phyloP scores from a whole-genome alignment of 2,888 invertebrate species.

The Philaethria dido region DNA sequence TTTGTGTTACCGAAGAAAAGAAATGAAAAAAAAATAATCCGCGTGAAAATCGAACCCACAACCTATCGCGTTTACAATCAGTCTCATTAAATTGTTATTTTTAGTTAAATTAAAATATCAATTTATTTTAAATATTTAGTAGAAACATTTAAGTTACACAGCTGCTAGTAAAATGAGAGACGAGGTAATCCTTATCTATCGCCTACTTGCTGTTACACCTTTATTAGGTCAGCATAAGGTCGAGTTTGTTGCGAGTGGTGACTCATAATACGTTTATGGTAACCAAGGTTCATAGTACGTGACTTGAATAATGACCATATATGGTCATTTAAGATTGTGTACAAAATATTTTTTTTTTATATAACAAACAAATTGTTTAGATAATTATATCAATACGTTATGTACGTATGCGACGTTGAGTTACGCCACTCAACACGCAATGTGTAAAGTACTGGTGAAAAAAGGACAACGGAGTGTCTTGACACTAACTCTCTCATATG shows the following conservation, averaged over 20 bases:
- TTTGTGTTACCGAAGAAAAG: no score
- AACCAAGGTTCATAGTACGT: slow-evolving; percentile 57
- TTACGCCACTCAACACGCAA: no score
- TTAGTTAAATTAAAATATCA: no score
- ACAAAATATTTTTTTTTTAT: slow-evolving; percentile 45
- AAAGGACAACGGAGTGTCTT: no score
- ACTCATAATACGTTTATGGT: slow-evolving; percentile 65
- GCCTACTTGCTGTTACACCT: slow-evolving; percentile 56
- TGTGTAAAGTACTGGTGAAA: no score
- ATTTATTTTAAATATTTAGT: no score
- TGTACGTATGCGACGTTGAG: no score
- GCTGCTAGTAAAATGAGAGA: slow-evolving; percentile 30
- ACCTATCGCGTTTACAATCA: no score
- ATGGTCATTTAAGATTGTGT: slow-evolving; percentile 64
- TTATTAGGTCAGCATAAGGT: slow-evolving; percentile 51
- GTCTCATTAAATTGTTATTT: no score
- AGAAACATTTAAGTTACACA: neutral
- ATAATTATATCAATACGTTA: neutral
- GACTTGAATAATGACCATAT: slow-evolving; percentile 61
- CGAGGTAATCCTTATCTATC: slow-evolving; percentile 67
- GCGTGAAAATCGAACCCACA: no score
- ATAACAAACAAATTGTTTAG: slow-evolving; percentile 20
- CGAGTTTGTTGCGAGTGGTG: slow-evolving; percentile 52
- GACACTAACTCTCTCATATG: no score
- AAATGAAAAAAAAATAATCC: no score